These are phyloP conservation scores for Gryllus bimaculatus DNA, from an alignment of 1,140 invertebrate genomes.

Conservation along the genomic window DNA sequence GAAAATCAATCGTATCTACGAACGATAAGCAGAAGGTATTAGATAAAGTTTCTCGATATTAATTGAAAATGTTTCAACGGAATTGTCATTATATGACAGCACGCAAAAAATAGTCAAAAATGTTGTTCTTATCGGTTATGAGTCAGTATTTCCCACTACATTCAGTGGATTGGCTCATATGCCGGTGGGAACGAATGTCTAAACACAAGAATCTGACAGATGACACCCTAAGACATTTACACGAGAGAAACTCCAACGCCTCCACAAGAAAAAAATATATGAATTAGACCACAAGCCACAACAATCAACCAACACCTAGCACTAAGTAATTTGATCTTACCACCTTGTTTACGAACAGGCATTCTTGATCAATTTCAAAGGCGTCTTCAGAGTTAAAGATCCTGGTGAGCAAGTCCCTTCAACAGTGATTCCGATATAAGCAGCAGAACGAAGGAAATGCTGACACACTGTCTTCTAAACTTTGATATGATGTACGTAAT, in stretches of 20 bases:
- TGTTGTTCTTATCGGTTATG: too few relatives aligned
- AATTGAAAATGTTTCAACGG: too few relatives aligned
- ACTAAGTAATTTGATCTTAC: constrained; percentile 28
- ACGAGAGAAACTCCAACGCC: neutral
- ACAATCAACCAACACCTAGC: constrained; percentile 19
- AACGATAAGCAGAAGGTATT: too few relatives aligned
- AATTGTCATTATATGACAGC: too few relatives aligned
- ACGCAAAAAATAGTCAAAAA: too few relatives aligned
- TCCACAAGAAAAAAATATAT: neutral
- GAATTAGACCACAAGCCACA: constrained; percentile 10
- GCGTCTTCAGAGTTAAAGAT: neutral
- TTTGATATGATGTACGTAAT: neutral
- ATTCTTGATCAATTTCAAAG: constrained; percentile 27
- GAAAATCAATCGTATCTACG: too few relatives aligned
- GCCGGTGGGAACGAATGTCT: neutral
- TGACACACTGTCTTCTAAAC: constrained; percentile 12
- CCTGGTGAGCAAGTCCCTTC: neutral
- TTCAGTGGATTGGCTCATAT: neutral
- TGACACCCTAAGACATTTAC: neutral
- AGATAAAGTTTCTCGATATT: too few relatives aligned
- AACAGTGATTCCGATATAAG: neutral
- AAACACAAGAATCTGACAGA: constrained; percentile 2
- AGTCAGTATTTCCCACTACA: too few relatives aligned
- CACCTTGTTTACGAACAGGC: constrained; percentile 41
- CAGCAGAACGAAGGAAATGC: neutral